Percentiles rank a stretch among this genome's conserved stretches.
Conservation (phyloP, 2,888 invertebrate genomes). For the Diloba caeruleocephala region DNA sequence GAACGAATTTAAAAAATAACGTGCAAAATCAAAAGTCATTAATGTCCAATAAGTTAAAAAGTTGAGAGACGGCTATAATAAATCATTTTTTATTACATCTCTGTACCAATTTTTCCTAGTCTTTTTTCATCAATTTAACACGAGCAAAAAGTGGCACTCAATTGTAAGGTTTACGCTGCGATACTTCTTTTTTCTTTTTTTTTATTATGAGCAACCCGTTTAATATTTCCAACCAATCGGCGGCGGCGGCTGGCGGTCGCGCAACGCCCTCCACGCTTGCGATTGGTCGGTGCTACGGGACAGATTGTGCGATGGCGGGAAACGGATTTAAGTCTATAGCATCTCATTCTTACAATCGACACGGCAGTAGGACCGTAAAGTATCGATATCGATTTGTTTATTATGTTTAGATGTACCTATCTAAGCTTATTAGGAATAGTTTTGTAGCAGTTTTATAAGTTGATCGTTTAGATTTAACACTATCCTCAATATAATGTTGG, state of each 20-base stretch:
- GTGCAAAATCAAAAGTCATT: slow-evolving; percentile 87
- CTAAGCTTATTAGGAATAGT: background rate
- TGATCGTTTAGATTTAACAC: too few species aligned
- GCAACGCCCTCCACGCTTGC: slow-evolving; percentile 78
- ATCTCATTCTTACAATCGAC: slow-evolving; percentile 84
- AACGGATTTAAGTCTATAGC: slow-evolving; percentile 85
- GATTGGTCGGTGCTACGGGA: slow-evolving; percentile 76
- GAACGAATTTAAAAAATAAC: slow-evolving; percentile 72
- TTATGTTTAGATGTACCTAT: background rate
- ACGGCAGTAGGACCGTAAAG: slow-evolving; percentile 55
- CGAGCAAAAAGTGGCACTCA: slow-evolving; percentile 87
- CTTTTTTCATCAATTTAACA: slow-evolving; percentile 88
- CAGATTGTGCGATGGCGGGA: slow-evolving; percentile 88
- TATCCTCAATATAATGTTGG: too few species aligned
- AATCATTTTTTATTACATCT: slow-evolving; percentile 88
- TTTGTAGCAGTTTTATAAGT: too few species aligned
- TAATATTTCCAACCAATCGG: slow-evolving; percentile 83
- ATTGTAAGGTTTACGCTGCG: slow-evolving; percentile 83
- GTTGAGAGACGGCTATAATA: slow-evolving; percentile 83
- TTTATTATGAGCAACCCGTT: slow-evolving; percentile 84
- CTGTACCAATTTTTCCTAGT: slow-evolving; percentile 82
- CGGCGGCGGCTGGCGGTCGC: slow-evolving; percentile 63
- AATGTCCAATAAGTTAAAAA: slow-evolving; percentile 88
- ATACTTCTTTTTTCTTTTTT: slow-evolving; percentile 67
- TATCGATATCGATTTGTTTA: slow-evolving; percentile 55